A percentile compares a stretch with the other conserved stretches of the same genome.
Evolutionary conservation across 2,888 invertebrate species (phyloP).

Genomic region (Leptinotarsa juncta): DNA sequence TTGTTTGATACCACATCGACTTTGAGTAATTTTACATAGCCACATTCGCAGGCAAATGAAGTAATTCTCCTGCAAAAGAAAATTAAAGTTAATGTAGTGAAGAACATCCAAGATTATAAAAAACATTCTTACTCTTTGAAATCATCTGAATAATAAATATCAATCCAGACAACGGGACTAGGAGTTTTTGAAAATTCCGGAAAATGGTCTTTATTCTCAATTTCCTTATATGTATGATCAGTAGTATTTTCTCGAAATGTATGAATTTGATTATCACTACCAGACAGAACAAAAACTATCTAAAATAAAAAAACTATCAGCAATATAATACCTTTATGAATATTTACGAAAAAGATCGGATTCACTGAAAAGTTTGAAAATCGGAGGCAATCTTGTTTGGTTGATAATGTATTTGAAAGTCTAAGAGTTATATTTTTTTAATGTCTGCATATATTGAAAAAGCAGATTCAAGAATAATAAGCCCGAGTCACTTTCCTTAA

Average conservation of each 20-base stretch:
- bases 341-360: too few relatives aligned
- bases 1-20: conserved; percentile 67
- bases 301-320: conserved; percentile 51
- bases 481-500: too few relatives aligned
- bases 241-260: conserved; percentile 72
- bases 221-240: conserved; percentile 71
- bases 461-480: too few relatives aligned
- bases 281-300: conserved; percentile 74
- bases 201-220: conserved; percentile 69
- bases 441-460: too few relatives aligned
- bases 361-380: too few relatives aligned
- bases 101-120: conserved; percentile 22
- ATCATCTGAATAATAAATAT: conserved; percentile 67
- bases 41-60: conserved; percentile 73
- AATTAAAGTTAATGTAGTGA: background rate
- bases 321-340: background rate
- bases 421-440: too few relatives aligned
- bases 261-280: conserved; percentile 75
- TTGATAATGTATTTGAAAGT: too few relatives aligned
- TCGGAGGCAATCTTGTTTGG: too few relatives aligned
- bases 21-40: conserved; percentile 69
- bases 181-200: conserved; percentile 71
- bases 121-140: conserved; percentile 63
- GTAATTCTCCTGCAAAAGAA: conserved; percentile 67
- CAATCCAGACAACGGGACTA: conserved; percentile 70